Evolutionary conservation across 2,888 invertebrate genomes (phyloP), one percentile per base, ranked within the genome.

Genomic region (Caenorhabditis parvicauda): DNA sequence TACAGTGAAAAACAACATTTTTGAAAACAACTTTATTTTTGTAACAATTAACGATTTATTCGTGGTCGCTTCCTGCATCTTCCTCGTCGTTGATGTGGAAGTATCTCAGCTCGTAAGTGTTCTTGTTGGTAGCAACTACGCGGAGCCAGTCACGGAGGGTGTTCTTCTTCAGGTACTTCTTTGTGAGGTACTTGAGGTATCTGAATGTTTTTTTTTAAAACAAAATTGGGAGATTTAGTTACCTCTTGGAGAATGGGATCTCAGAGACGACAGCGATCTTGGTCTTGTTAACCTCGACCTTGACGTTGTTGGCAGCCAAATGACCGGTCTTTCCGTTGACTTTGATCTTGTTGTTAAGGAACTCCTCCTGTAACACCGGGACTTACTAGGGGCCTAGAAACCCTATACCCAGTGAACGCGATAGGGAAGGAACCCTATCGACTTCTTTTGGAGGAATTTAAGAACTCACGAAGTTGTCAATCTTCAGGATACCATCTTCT

Each of bases 161-260:
- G 86, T 98, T 93, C 87, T 96, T 96, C 88, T 98, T 98, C 84
- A 99, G 87, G 86, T 96, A 99, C 84, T 95, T 93, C 86, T 99
- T 99, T 2, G 98, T 96, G 84, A 99, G 87, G 85, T 98, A 99
- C 85, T 98, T 98, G 71, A 98, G 87, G 83, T 98, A 98, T 85
- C 95, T 88, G 81, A 48, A n/a, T n/a, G n/a, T n/a, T n/a, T n/a
- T n/a, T n/a, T n/a, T n/a, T n/a, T n/a, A n/a, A n/a, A n/a, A n/a
- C n/a, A n/a, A 80, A n/a, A n/a, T n/a, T n/a, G n/a, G n/a, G n/a
- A n/a, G n/a, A n/a, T n/a, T n/a, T n/a, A n/a, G 1, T 19, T 49
- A 88, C 87, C 88, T 86, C 82, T 89, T 89, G 17, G 88, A 88
- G 81, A 89, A 88, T 4, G 87, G 86, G 67, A 87, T 86, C 83